These are phyloP conservation scores for Drosophila willistoni DNA, from an alignment of 1,140 invertebrate genomes.

Conservation along the genomic window DNA sequence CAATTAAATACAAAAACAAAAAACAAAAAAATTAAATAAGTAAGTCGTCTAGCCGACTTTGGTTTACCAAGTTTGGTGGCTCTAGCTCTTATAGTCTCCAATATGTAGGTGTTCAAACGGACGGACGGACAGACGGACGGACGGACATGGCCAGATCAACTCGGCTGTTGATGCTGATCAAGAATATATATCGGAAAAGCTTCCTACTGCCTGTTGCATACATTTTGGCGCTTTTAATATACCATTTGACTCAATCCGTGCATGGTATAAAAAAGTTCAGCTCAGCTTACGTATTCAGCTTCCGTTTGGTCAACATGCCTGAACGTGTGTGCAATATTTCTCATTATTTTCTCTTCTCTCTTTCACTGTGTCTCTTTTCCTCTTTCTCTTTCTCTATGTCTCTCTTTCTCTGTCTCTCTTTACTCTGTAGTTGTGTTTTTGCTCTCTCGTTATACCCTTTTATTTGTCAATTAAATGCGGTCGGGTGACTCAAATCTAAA, in stretches of 20 bases:
- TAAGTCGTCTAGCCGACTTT: no score
- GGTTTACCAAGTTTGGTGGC: no score
- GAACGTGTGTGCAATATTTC: background rate
- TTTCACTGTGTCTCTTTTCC: background rate
- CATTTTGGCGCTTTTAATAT: no score
- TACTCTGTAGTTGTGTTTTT: background rate
- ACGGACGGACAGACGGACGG: no score
- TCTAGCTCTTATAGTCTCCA: no score
- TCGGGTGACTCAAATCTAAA: conserved; percentile 31
- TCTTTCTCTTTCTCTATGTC: background rate
- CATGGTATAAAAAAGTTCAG: conserved; percentile 20
- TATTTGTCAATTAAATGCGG: conserved; percentile 54
- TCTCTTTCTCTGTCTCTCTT: background rate
- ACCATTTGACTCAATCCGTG: no score
- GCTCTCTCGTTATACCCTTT: background rate
- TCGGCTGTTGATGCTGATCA: no score
- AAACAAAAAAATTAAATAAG: conserved; percentile 15
- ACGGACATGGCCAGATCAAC: no score
- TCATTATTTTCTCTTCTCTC: background rate
- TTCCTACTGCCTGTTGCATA: no score
- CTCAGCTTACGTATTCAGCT: conserved; percentile 46
- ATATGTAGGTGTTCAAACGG: no score
- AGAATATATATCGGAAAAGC: no score
- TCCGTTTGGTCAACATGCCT: conserved; percentile 27
- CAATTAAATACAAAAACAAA: conserved; percentile 34